Evolutionary conservation across 1,140 invertebrate genomes (phyloP), one percentile per base, ranked within the genome.

Genomic region (Acromyrmex heyeri): DNA sequence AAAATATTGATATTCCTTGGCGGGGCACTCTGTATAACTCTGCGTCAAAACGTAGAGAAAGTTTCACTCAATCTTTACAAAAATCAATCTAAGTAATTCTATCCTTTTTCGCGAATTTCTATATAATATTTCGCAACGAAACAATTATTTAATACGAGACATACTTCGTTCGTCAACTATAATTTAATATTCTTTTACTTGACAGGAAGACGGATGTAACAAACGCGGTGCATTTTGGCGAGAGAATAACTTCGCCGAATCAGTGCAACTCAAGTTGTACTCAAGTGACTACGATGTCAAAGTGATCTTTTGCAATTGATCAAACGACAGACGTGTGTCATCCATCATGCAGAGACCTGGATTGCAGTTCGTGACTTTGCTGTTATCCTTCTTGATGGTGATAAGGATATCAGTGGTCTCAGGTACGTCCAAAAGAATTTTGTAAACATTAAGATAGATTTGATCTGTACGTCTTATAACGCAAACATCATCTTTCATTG

Each of bases 261-360:
- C 18, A 18, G 53, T 83, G 78, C 64, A 44, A 27, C 12, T 81
- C 65, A 24, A 81, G 65, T 24, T 21, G 10, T n/a, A 24, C 24
- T 24, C 24, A 24, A 75, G 57, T 83, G 69, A 30, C 55, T 61
- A 61, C 44, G 7, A 83, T 83, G 69, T 83, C 38, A 53, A 18
- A 83, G 79, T 83, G 79, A 83, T 83, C 16, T 62, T 48, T 8
- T 61, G 38, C 69, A 30, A 82, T 61, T 61, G 55, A 75, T 75
- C 24, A 69, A 73, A 48, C 79, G 57, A 61, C 69, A 16, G 48
- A 75, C 55, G 50, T 55, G 30, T 64, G 3, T 61, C 57, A 62
- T 69, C 55, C 38, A 75, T 75, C 79, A 83, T 83, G 79, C 67
- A 61, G 79, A 59, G 18, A 16, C 48, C 55, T 7, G 21, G 69